Conservation (phyloP, 35 echinoderm and acorn worm species). For the Chiridota heheva region DNA sequence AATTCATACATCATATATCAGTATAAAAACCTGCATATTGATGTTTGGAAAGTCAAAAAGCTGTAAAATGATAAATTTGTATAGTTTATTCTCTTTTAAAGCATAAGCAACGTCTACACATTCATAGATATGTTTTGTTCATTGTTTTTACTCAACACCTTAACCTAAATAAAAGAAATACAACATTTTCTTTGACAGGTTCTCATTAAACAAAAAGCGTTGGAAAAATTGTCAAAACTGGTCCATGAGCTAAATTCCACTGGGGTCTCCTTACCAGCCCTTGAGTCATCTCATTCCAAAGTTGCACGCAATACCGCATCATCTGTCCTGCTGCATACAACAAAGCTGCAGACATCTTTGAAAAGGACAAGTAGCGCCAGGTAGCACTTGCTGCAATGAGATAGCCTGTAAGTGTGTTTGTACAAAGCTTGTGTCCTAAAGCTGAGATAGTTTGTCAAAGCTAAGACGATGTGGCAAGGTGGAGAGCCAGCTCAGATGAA, state of each 20-base stretch:
- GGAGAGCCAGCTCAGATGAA: too few relatives aligned
- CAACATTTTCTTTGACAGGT: slow-evolving; percentile 30
- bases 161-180: not conserved
- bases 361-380: slow-evolving; percentile 72
- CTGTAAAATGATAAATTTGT: not conserved
- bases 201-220: slow-evolving; percentile 55
- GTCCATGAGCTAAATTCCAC: slow-evolving; percentile 62
- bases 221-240: slow-evolving; percentile 63
- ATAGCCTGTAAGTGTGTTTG: too few relatives aligned
- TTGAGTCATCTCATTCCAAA: slow-evolving; percentile 47
- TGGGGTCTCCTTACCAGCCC: slow-evolving; percentile 53
- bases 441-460: too few relatives aligned
- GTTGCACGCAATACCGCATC: slow-evolving; percentile 69
- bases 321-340: slow-evolving; percentile 65
- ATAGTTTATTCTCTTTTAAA: not conserved
- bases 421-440: too few relatives aligned
- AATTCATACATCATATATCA: not conserved
- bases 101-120: not conserved
- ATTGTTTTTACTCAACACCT: not conserved
- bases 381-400: too few relatives aligned
- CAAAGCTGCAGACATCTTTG: slow-evolving; percentile 61
- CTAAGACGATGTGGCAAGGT: too few relatives aligned
- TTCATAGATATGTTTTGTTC: not conserved
- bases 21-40: not conserved
- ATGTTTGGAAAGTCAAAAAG: not conserved